Conservation (phyloP, 1,140 invertebrate species). For the Leptinotarsa texana region DNA sequence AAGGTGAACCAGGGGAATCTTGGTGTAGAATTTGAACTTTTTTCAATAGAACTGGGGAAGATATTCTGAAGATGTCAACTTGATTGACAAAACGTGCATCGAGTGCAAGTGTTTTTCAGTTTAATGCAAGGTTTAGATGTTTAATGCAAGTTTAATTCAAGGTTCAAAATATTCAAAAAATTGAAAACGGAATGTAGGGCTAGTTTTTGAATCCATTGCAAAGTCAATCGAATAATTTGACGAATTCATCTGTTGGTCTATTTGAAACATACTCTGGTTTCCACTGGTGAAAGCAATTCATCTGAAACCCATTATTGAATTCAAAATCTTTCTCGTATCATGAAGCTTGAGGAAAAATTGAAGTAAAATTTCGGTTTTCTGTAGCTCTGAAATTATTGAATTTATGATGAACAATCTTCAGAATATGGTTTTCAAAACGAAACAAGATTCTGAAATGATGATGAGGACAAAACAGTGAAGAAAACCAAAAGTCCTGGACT, state of each 20-base stretch:
- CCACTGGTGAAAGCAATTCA: background rate
- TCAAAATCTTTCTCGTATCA: background rate
- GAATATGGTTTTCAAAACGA: background rate
- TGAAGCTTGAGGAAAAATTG: background rate
- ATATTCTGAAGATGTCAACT: background rate
- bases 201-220: background rate
- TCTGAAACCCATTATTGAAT: background rate
- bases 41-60: background rate
- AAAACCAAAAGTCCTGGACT: background rate
- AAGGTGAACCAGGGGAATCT: background rate
- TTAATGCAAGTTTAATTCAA: background rate
- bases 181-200: background rate
- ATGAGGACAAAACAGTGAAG: background rate
- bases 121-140: too few species aligned
- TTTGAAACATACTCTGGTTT: too few species aligned
- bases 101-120: too few species aligned
- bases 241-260: too few species aligned
- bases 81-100: background rate
- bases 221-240: too few species aligned
- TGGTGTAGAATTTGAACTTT: background rate
- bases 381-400: background rate
- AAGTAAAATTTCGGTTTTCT: background rate
- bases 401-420: background rate
- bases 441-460: background rate
- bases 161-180: background rate